Percentiles rank a stretch among this genome's conserved stretches.
These are phyloP conservation scores for Trissolcus brochymenae DNA, from an alignment of 2,888 invertebrate genomes.

Conservation along the genomic window DNA sequence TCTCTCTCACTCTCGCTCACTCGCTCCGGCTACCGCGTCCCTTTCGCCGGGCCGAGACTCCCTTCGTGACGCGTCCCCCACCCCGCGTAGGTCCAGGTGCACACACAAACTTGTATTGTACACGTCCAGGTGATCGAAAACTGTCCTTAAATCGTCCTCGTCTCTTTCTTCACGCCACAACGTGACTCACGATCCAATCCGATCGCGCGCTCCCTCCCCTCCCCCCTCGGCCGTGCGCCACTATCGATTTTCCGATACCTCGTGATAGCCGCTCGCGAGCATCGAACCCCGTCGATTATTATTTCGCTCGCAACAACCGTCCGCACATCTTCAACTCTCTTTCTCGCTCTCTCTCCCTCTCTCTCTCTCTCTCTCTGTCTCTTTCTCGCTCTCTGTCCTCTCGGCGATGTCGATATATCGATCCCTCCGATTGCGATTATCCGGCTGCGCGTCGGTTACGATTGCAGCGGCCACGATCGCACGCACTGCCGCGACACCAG, in stretches of 20 bases:
- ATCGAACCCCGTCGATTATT: constrained; percentile 59
- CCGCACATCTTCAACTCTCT: background rate
- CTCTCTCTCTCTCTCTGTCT: background rate
- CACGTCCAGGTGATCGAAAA: constrained; percentile 24
- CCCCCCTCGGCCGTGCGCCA: constrained; percentile 14
- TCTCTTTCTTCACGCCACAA: constrained; percentile 1
- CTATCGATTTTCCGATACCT: constrained; percentile 76
- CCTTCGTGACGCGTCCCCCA: constrained; percentile 1
- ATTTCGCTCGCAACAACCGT: constrained; percentile 2
- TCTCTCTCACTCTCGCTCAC: background rate
- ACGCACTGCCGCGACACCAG: constrained; percentile 41
- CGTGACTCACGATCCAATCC: constrained; percentile 29
- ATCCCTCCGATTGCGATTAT: constrained; percentile 25
- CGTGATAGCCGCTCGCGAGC: constrained; percentile 65
- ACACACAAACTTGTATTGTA: constrained; percentile 21
- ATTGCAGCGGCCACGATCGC: constrained; percentile 30
- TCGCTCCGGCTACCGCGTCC: constrained; percentile 1
- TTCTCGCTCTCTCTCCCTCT: background rate
- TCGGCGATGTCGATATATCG: constrained; percentile 14
- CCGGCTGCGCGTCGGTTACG: constrained; percentile 17
- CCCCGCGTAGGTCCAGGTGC: constrained; percentile 26
- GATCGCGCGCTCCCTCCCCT: constrained; percentile 44
- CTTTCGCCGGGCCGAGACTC: constrained; percentile 20
- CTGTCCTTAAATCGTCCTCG: background rate
- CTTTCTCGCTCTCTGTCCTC: background rate